Conservation (phyloP, 2,797 vertebrate species). For the Macropus fuliginosus region DNA sequence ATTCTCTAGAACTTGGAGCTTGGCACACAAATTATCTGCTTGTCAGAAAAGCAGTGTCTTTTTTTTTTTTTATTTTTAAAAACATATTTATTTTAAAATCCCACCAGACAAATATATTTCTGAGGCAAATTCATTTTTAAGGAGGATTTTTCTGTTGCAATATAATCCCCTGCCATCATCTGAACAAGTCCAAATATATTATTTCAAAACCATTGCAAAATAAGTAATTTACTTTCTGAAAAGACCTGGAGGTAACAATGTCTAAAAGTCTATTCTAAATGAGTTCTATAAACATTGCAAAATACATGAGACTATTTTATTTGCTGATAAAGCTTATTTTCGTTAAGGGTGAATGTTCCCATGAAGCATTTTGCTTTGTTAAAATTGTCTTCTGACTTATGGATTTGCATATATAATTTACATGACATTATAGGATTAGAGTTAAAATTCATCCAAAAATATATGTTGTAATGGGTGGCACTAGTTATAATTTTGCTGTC, state of each 20-base stretch:
- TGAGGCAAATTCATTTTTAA: slow-evolving; percentile 40
- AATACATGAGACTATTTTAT: not conserved
- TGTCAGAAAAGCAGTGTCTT: slow-evolving; percentile 66
- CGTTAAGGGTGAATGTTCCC: not conserved
- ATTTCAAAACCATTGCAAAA: not conserved
- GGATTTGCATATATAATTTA: slow-evolving; percentile 32
- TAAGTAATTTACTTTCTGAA: not conserved
- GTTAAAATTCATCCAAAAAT: slow-evolving; percentile 50
- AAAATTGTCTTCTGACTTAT: slow-evolving; percentile 50
- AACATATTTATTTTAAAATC: slow-evolving; percentile 29
- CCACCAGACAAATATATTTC: not conserved
- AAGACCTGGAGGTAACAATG: not conserved
- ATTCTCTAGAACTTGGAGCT: slow-evolving; percentile 43
- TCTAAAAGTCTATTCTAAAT: not conserved
- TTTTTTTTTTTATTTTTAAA: slow-evolving; percentile 35
- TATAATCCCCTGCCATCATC: slow-evolving; percentile 35
- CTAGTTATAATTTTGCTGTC: slow-evolving; percentile 36
- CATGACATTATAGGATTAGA: slow-evolving; percentile 51
- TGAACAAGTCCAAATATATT: slow-evolving; percentile 49
- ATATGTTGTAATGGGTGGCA: slow-evolving; percentile 8
- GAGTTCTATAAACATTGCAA: not conserved
- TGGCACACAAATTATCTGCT: slow-evolving; percentile 61
- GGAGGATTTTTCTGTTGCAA: slow-evolving; percentile 47
- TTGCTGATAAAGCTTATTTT: not conserved
- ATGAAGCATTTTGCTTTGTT: slow-evolving; percentile 1